These are phyloP conservation scores for Tangara arthus DNA, from an alignment of 2,797 vertebrate species.

Conservation along the genomic window DNA sequence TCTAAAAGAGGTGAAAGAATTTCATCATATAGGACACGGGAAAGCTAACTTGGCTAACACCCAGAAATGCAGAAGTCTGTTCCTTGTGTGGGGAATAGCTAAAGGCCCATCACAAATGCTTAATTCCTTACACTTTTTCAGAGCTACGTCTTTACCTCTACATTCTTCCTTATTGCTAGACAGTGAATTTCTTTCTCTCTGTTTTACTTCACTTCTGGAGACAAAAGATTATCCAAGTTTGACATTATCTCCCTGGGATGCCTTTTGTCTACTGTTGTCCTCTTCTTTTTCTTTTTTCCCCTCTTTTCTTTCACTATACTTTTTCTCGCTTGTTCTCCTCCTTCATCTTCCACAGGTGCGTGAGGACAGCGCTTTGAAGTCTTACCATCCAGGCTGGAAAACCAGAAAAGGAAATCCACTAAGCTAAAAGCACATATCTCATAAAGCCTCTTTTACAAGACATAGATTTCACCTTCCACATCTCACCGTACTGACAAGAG, in stretches of 20 bases:
- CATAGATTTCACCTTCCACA: neutral
- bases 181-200: neutral
- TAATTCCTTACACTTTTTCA: neutral
- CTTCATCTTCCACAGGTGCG: neutral
- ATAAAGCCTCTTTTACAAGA: neutral
- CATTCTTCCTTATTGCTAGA: neutral
- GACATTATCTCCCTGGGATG: neutral
- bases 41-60: neutral
- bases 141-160: neutral
- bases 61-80: neutral
- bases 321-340: neutral
- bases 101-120: neutral
- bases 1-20: neutral
- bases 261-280: neutral
- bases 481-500: neutral
- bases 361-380: neutral
- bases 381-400: conserved; percentile 39
- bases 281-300: conserved; percentile 31
- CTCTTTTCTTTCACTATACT: neutral
- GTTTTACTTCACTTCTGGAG: neutral
- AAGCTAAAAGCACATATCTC: neutral
- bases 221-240: neutral
- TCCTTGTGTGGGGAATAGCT: neutral
- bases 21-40: neutral
- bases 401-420: neutral